Base-by-base conservation (phyloP, 2,113 vertebrate genomes). In the Calyptomena viridis region DNA sequence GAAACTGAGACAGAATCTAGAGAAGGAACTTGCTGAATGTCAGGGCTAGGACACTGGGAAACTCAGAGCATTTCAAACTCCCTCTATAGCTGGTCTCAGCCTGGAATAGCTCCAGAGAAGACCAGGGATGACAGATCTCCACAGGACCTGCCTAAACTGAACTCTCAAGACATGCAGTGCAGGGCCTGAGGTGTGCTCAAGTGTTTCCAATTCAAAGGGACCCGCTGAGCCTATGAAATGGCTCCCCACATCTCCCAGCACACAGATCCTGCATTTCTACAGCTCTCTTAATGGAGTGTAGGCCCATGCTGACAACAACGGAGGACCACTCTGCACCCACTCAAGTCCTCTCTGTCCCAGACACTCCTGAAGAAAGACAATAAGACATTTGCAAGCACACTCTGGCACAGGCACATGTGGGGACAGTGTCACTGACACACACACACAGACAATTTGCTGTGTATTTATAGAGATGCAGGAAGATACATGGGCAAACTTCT, bases 331-430 rank as follows among this genome's bases (percentile, higher is more conserved):
- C 69, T 68, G 71, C 83, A 79, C 35, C 31, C 89, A 83, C 5
- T 3, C 16, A 6, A 16, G 8, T 85, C 62, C 35, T 35, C 31
- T 35, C 66, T 42, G 28, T 55, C 53, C 35, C 60, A 76, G 79
- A 56, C 63, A 72, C 56, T n/a, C 31, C 78, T 46, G 55, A 74
- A 44, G 49, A 86, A 60, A 62, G 9, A 12, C 46, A 42, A 6
- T 14, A 10, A 24, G 37, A 69, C 44, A 24, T 1, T 2, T 67
- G 15, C 68, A 42, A 50, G n/a, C 35, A 35, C 1, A 6, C 50
- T 64, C 2, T 0, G 47, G 23, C 39, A 15, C 14, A 46, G 39
- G 37, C 40, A 28, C 25, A 11, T 3, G 0, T 1, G 0, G 37
- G 39, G 27, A 40, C 2, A 1, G 15, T 52, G 55, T 35, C 58